Conservation (phyloP, 2,888 invertebrate genomes). For the Nasonovia ribisnigri region DNA sequence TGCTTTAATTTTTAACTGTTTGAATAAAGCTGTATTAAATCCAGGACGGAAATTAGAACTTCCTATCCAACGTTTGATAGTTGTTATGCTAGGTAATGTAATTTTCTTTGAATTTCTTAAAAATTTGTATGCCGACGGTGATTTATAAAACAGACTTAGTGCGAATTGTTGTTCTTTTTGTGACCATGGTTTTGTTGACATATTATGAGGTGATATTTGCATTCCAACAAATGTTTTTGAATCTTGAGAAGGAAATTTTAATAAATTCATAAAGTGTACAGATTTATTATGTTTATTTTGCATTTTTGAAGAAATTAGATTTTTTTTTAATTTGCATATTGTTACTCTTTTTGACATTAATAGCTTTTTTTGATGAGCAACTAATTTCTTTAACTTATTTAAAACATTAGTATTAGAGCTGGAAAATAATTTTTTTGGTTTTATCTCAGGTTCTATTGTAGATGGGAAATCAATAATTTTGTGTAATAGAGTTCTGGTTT, state of each 20-base stretch:
- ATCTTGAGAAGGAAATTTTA: conserved; percentile 16
- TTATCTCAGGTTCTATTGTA: too few relatives aligned
- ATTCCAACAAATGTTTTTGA: conserved; percentile 13
- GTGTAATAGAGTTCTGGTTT: too few relatives aligned
- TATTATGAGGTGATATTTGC: conserved; percentile 11
- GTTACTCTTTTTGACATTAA: conserved; percentile 16
- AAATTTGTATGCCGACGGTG: too few relatives aligned
- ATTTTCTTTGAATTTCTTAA: neutral
- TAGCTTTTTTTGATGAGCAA: neutral
- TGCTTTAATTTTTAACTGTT: conserved; percentile 15
- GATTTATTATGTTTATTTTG: conserved; percentile 17
- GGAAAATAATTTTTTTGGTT: too few relatives aligned
- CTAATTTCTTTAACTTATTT: too few relatives aligned
- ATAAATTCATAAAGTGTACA: neutral
- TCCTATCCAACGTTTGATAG: conserved; percentile 11
- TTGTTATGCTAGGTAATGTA: neutral
- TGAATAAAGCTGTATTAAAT: conserved; percentile 16
- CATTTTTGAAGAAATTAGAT: neutral
- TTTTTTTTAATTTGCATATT: too few relatives aligned
- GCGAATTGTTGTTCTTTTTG: conserved; percentile 18
- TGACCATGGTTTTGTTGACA: conserved; percentile 14
- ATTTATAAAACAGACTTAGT: conserved; percentile 16
- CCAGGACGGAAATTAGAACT: conserved; percentile 16
- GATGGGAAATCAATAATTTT: too few relatives aligned
- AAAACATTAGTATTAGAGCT: too few relatives aligned